A percentile compares a stretch with the other conserved stretches of the same genome.
Conservation (phyloP, 1,140 invertebrate species). For the Pteromalus puparum region DNA sequence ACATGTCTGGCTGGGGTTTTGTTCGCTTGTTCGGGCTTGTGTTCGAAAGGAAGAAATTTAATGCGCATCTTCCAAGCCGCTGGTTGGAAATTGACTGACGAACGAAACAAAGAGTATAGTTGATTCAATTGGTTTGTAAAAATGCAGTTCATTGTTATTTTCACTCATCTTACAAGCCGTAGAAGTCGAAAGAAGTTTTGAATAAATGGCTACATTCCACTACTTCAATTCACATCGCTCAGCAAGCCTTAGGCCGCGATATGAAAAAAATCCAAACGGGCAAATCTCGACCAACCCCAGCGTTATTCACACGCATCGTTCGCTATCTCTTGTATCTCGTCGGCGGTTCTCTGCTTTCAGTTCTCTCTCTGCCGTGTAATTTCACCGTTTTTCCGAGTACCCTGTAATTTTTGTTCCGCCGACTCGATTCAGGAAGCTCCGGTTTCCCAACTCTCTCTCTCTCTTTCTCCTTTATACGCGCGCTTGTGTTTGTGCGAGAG, state of each 20-base stretch:
- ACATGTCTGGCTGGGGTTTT: not conserved
- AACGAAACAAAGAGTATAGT: too few relatives aligned
- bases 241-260: not conserved
- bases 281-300: not conserved
- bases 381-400: not conserved
- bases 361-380: not conserved
- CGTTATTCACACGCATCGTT: not conserved
- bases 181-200: not conserved
- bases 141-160: too few relatives aligned
- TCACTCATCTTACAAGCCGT: too few relatives aligned
- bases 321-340: not conserved
- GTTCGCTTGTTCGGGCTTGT: not conserved
- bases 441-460: not conserved
- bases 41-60: not conserved
- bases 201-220: not conserved
- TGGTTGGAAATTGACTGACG: not conserved
- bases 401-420: not conserved
- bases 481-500: not conserved
- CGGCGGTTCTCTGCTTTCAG: not conserved
- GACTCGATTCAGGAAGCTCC: not conserved
- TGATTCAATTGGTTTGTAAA: too few relatives aligned
- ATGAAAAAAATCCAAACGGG: not conserved
- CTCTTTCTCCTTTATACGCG: not conserved
- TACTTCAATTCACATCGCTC: too few relatives aligned
- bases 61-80: not conserved